Evolutionary conservation across 2,113 vertebrate genomes (phyloP), one percentile per base, ranked within the genome.

Genomic region (mouse (Mus musculus)): DNA sequence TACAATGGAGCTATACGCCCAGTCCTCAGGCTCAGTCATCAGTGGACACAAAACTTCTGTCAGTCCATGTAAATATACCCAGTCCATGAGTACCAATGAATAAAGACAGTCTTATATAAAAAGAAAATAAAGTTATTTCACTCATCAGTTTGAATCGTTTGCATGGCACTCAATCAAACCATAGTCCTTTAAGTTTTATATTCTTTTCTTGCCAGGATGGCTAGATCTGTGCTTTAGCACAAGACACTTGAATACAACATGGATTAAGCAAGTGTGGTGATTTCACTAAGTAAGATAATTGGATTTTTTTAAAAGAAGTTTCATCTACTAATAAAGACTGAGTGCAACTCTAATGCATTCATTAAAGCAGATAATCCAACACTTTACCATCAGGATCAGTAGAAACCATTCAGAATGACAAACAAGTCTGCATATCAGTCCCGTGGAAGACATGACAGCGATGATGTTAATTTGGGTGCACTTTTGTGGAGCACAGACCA

Each of bases 311-410:
- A 49, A 59, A 65, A 88, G 20, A 87, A 65, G 65, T 42, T 81
- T 26, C 59, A 81, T 71, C 88, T 72, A 30, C 20, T 63, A 94
- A 90, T 75, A 78, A 87, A 89, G 46, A 93, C 46, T 75, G 72
- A 95, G 10, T 59, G 16, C 28, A 72, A 12, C 49, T n/a, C 26
- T 75, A 78, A 33, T 71, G 19, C 8, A 78, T 67, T 75, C 56
- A 80, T 26, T 71, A 93, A 93, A 89, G 56, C 49, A 71, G 56
- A 91, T 14, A 17, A 73, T 36, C 77, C 73, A 71, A 3, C 28
- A 78, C 22, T 87, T 87, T 67, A 49, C 72, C 82, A 76, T 71
- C 73, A 61, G 81, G 24, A 65, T 85, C 26, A 54, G 11, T 20
- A 77, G 59, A 89, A 20, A 61, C 36, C 12, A 46, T 80, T 94